These are phyloP conservation scores for Hemibagrus wyckioides DNA, from an alignment of 2,113 vertebrate species.

Conservation along the genomic window DNA sequence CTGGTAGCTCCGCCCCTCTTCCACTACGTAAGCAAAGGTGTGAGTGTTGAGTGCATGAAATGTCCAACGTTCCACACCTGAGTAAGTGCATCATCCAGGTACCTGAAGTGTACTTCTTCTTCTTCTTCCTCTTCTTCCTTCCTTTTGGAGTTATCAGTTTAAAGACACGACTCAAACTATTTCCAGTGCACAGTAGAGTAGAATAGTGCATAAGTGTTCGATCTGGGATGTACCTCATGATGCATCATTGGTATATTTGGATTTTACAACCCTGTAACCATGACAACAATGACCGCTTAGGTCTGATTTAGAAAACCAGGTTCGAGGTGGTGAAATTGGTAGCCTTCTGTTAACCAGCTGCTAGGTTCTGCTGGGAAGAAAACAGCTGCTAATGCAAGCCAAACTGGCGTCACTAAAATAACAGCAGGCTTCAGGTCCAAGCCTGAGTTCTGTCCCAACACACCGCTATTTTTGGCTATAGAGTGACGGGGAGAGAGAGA, in stretches of 20 bases:
- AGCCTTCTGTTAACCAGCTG: background rate
- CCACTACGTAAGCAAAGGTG: no score
- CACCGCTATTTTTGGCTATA: constrained; percentile 32
- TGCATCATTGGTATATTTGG: background rate
- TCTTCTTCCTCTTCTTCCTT: no score
- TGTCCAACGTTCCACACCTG: no score
- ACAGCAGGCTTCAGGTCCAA: background rate
- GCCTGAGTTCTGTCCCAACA: constrained; percentile 18
- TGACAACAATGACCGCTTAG: background rate
- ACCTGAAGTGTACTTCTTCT: no score
- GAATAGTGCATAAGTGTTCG: no score
- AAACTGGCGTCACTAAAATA: background rate
- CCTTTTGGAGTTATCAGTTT: no score
- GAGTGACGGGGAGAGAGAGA: constrained; percentile 12
- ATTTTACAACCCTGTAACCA: background rate
- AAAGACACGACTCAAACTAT: no score
- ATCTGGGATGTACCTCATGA: background rate
- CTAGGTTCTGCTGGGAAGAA: background rate
- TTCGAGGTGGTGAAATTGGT: background rate
- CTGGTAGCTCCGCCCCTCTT: no score
- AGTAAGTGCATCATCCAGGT: no score
- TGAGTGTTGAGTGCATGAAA: no score
- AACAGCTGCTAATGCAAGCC: background rate
- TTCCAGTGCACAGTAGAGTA: no score
- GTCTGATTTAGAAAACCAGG: background rate